Base-by-base conservation (phyloP, 2,888 invertebrate species). In the Cephalotes varians region DNA sequence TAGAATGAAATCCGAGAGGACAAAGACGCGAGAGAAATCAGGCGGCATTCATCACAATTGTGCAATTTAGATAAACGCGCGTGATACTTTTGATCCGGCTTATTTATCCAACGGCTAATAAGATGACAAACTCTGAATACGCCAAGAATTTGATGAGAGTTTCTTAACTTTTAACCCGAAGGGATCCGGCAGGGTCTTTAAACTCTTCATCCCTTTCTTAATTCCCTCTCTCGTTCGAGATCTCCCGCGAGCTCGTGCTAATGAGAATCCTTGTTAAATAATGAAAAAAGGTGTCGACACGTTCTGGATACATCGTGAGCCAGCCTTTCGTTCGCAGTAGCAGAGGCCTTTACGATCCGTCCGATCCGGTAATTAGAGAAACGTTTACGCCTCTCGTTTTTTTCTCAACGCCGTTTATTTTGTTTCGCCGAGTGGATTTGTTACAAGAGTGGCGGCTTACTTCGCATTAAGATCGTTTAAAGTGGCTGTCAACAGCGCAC, bases 331-430 rank as follows among this genome's bases (percentile, higher is more conserved):
- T 7, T 31, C 25, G 56, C 54, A 28, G 74, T 71, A 58, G 72
- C 21, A 74, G 62, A 69, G 28, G 15, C 15, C 60, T 81, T 82
- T 83, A 82, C 56, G 64, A 49, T 58, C 60, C 40, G 31, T 2
- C 47, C 31, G 64, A 7, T 18, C 21, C 9, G 79, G 5, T 77
- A 87, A 87, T 87, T 85, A 83, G 73, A 62, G 71, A 49, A 81
- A 65, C 58, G 73, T 73, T 34, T 28, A 18, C 58, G 40, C 73
- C 64, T 37, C 54, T 37, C 40, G 18, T 69, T 44, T 77, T 69
- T 56, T 44, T 77, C 69, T n/a, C 73, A 15, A 15, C 37, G 31
- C 56, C 56, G 12, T 64, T 73, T 62, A 71, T 54, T 81, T 69
- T 56, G 18, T 77, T 34, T 69, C 56, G 21, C 31, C 31, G 31